Conservation (phyloP, 1,140 invertebrate genomes). For the Temnothorax nylanderi region DNA sequence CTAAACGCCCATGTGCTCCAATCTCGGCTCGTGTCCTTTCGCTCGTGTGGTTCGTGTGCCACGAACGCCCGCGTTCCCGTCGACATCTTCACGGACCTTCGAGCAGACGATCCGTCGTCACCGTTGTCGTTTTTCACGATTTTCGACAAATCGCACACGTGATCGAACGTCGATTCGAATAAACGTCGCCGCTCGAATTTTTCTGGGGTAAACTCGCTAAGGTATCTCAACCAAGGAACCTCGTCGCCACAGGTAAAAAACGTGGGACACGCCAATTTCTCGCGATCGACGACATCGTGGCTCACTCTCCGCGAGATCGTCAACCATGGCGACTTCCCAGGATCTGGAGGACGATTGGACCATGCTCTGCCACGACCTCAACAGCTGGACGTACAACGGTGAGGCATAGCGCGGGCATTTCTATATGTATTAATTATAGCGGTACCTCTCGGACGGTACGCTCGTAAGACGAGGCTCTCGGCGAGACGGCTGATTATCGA, state of each 20-base stretch:
- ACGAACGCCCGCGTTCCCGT: neutral
- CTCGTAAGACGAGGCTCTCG: neutral
- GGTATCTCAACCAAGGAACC: too few species aligned
- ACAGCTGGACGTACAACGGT: conserved; percentile 34
- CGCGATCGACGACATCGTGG: neutral
- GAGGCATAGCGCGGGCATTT: neutral
- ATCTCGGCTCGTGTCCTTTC: conserved; percentile 1
- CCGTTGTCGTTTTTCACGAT: neutral
- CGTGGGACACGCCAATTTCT: neutral
- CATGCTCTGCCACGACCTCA: conserved; percentile 6
- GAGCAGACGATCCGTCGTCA: neutral
- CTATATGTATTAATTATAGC: neutral
- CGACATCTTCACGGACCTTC: too few species aligned
- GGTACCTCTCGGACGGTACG: neutral
- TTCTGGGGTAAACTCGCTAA: neutral
- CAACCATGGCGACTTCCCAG: conserved; percentile 4
- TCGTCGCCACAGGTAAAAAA: neutral
- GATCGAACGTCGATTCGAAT: too few species aligned
- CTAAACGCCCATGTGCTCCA: neutral
- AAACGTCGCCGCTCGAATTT: neutral
- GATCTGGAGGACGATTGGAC: conserved; percentile 42
- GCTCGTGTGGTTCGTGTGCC: neutral
- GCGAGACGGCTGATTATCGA: neutral
- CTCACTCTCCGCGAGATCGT: neutral
- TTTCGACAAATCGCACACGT: neutral